Conservation (phyloP, 2,113 vertebrate genomes). For the Dicentrarchus labrax region DNA sequence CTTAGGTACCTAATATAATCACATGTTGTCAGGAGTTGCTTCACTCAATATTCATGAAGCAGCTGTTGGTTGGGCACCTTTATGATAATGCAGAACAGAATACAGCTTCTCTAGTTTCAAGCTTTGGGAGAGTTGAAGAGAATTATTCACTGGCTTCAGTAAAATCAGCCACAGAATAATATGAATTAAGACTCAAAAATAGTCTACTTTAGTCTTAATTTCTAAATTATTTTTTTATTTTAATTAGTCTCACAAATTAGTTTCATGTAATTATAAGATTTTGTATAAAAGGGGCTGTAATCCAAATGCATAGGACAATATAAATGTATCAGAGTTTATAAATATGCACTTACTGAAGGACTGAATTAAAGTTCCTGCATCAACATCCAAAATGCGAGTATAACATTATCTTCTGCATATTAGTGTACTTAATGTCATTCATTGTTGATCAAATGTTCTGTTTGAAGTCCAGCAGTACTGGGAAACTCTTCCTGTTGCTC, state of each 20-base stretch:
- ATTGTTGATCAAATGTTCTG: conserved; percentile 56
- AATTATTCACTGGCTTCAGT: neutral
- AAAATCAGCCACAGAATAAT: neutral
- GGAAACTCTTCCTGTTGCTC: conserved; percentile 77
- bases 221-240: neutral
- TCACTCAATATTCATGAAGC: conserved; percentile 31
- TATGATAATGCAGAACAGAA: conserved; percentile 3
- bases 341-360: neutral
- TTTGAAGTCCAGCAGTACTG: conserved; percentile 71
- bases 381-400: neutral
- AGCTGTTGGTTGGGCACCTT: conserved; percentile 9
- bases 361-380: neutral
- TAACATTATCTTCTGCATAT: conserved; percentile 12
- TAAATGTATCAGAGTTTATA: conserved; percentile 8
- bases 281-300: neutral
- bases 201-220: neutral
- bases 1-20: neutral
- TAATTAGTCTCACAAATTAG: neutral
- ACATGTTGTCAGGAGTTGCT: neutral
- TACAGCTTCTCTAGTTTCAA: conserved; percentile 13
- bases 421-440: conserved; percentile 33
- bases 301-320: neutral
- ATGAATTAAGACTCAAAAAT: neutral
- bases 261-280: neutral
- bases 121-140: neutral